Conservation (phyloP, 2,888 invertebrate genomes). For the Lasioglossum morio region DNA sequence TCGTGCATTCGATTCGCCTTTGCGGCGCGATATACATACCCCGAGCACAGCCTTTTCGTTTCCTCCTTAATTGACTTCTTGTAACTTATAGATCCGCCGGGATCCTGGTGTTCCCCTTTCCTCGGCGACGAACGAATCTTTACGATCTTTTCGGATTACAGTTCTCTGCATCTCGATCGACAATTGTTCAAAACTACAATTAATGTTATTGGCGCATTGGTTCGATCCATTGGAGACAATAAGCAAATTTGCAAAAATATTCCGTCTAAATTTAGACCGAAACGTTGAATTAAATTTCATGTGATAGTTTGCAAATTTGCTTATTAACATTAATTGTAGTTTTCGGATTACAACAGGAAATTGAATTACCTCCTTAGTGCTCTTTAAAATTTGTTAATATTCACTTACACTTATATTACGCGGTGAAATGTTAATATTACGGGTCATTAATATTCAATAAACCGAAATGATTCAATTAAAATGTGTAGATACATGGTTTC, state of each 20-base stretch:
- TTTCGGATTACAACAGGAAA: background rate
- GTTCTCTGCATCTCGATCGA: too few species aligned
- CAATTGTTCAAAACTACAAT: too few species aligned
- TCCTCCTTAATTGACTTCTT: constrained; percentile 26
- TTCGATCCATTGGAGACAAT: too few species aligned
- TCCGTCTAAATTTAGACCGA: too few species aligned
- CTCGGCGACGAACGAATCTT: background rate
- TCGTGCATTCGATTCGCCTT: constrained; percentile 28
- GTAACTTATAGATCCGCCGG: background rate
- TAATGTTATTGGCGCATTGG: too few species aligned
- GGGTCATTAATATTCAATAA: background rate
- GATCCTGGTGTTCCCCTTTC: constrained; percentile 2
- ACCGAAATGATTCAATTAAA: background rate
- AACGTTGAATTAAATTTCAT: too few species aligned
- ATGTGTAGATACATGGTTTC: background rate
- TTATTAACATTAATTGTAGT: too few species aligned
- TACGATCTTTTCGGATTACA: too few species aligned
- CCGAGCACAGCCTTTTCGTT: constrained; percentile 6
- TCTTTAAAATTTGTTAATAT: too few species aligned
- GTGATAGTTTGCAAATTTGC: too few species aligned
- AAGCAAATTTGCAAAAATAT: too few species aligned
- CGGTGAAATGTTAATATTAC: background rate
- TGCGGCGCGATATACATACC: constrained; percentile 1
- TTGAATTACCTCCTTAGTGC: background rate
- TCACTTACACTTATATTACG: background rate